These are phyloP conservation scores for Phaethon lepturus DNA, from an alignment of 2,113 vertebrate genomes.

Conservation along the genomic window DNA sequence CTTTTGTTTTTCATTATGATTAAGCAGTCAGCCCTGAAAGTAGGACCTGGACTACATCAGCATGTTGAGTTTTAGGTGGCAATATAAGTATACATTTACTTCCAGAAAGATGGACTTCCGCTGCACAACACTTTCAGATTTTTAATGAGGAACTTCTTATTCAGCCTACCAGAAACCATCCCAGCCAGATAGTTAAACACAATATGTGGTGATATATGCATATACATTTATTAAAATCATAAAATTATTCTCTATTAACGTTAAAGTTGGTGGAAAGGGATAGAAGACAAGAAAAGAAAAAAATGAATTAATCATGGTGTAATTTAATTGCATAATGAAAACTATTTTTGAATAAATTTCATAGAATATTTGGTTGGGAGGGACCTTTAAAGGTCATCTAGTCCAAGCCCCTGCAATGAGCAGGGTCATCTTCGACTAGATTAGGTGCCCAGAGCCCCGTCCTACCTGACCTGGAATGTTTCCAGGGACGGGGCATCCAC, in stretches of 20 bases:
- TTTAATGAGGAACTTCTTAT: not conserved
- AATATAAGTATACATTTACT: not conserved
- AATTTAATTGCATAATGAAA: not conserved
- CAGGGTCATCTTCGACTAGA: not conserved
- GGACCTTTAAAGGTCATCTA: not conserved
- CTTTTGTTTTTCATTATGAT: not conserved
- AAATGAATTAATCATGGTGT: not conserved
- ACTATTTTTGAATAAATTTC: not conserved
- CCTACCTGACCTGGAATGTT: not conserved
- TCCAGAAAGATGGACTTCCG: not conserved
- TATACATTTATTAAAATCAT: not conserved
- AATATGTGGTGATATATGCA: not conserved
- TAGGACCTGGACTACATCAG: not conserved
- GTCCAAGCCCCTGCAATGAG: not conserved
- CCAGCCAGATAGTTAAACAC: not conserved
- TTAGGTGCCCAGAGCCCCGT: not conserved
- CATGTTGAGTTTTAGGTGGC: not conserved
- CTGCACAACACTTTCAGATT: not conserved
- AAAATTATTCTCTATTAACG: not conserved
- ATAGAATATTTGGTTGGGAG: not conserved
- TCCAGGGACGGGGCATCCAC: not conserved
- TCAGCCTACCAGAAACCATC: not conserved
- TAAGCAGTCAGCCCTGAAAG: not conserved
- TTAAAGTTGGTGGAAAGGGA: not conserved
- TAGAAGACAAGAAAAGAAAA: not conserved